These are phyloP conservation scores for Zalophus californianus DNA, from an alignment of 2,797 vertebrate species.

Conservation along the genomic window DNA sequence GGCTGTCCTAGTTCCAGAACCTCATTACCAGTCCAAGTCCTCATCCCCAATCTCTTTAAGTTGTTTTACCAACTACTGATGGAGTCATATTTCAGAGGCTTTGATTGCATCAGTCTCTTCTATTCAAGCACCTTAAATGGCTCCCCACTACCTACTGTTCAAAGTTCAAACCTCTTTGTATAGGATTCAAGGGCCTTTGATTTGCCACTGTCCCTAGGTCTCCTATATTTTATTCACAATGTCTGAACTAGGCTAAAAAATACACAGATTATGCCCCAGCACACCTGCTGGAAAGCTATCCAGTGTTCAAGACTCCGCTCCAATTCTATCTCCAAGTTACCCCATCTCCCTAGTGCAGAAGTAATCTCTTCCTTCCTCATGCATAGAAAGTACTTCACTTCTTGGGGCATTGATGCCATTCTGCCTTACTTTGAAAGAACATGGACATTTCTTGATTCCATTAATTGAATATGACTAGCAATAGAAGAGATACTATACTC, in stretches of 20 bases:
- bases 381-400: neutral
- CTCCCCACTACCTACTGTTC: slow-evolving; percentile 18
- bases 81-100: slow-evolving; percentile 63
- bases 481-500: neutral
- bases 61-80: slow-evolving; percentile 37
- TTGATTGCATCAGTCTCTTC: slow-evolving; percentile 20
- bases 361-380: neutral
- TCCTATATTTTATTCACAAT: slow-evolving; percentile 26
- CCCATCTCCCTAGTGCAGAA: neutral
- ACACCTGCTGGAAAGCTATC: slow-evolving; percentile 23
- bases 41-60: slow-evolving; percentile 41
- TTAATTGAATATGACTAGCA: neutral
- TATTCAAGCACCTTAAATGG: slow-evolving; percentile 60
- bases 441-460: neutral
- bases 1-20: slow-evolving; percentile 58
- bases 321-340: neutral
- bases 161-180: slow-evolving; percentile 55
- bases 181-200: slow-evolving; percentile 54
- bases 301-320: neutral
- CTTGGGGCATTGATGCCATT: neutral
- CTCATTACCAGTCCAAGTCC: slow-evolving; percentile 51
- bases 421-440: neutral
- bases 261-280: neutral
- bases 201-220: slow-evolving; percentile 41
- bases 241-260: slow-evolving; percentile 32